These are phyloP conservation scores for Thaumetopoea pityocampa DNA, from an alignment of 1,140 invertebrate species.

Conservation along the genomic window DNA sequence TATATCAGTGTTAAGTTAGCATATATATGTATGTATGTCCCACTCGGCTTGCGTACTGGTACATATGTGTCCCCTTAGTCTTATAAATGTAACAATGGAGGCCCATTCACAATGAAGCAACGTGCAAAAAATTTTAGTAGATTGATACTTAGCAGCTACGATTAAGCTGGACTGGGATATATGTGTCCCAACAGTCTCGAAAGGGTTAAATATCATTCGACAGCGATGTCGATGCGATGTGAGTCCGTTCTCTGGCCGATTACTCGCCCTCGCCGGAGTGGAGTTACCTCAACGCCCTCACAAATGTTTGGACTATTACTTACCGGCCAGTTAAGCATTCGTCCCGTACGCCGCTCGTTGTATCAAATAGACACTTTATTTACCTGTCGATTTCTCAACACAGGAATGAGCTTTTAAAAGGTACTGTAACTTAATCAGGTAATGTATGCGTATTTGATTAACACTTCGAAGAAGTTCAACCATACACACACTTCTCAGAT, in stretches of 20 bases:
- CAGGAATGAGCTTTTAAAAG: slow-evolving; percentile 51
- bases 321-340: slow-evolving; percentile 43
- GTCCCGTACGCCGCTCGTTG: slow-evolving; percentile 28
- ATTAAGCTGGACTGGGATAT: too few relatives aligned
- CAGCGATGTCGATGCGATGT: slow-evolving; percentile 28
- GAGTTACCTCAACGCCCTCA: slow-evolving; percentile 29
- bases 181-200: too few relatives aligned
- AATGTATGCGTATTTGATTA: slow-evolving; percentile 51
- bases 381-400: slow-evolving; percentile 38
- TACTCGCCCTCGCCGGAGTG: slow-evolving; percentile 14
- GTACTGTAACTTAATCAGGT: slow-evolving; percentile 54
- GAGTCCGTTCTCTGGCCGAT: slow-evolving; percentile 18
- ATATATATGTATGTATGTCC: too few relatives aligned
- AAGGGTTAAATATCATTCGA: slow-evolving; percentile 49
- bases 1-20: too few relatives aligned
- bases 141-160: too few relatives aligned
- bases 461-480: slow-evolving; percentile 34
- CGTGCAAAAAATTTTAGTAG: too few relatives aligned
- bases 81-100: too few relatives aligned
- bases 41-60: too few relatives aligned
- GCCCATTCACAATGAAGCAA: too few relatives aligned
- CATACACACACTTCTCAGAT: slow-evolving; percentile 6
- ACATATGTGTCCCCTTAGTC: too few relatives aligned
- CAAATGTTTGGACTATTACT: slow-evolving; percentile 59
- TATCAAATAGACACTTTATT: slow-evolving; percentile 40